phyloP scores from a whole-genome alignment of 2,113 vertebrate species.

The Lagopus leucura region DNA sequence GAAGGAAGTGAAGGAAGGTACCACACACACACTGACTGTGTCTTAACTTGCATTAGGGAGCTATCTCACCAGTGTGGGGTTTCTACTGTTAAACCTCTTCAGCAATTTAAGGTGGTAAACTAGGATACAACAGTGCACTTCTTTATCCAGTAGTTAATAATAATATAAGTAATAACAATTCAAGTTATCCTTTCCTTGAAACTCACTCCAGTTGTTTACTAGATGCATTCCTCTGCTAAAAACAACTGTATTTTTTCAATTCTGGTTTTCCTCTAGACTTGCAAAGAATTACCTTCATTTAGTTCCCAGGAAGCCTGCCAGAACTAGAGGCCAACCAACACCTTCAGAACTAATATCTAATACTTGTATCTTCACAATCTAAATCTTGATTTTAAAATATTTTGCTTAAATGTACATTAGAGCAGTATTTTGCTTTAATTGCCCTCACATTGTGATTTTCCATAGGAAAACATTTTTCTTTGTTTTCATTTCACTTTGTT shows the following conservation, averaged over 20 bases:
- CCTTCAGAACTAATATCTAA: neutral
- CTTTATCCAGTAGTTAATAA: neutral
- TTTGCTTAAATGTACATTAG: neutral
- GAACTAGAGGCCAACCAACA: neutral
- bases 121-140: neutral
- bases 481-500: neutral
- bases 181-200: neutral
- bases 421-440: neutral
- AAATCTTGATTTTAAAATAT: neutral
- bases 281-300: neutral
- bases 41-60: neutral
- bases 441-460: neutral
- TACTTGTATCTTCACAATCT: neutral
- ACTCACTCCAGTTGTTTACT: neutral
- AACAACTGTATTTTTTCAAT: neutral
- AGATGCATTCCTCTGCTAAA: neutral
- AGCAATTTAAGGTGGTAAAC: neutral
- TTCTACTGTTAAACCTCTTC: neutral
- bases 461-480: neutral
- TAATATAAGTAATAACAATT: neutral
- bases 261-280: neutral
- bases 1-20: neutral
- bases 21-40: neutral
- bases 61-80: neutral
- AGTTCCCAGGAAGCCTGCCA: neutral